Percentiles rank a stretch among this genome's conserved stretches.
These are phyloP conservation scores for Suncus etruscus DNA, from an alignment of 2,113 vertebrate genomes.

Conservation along the genomic window DNA sequence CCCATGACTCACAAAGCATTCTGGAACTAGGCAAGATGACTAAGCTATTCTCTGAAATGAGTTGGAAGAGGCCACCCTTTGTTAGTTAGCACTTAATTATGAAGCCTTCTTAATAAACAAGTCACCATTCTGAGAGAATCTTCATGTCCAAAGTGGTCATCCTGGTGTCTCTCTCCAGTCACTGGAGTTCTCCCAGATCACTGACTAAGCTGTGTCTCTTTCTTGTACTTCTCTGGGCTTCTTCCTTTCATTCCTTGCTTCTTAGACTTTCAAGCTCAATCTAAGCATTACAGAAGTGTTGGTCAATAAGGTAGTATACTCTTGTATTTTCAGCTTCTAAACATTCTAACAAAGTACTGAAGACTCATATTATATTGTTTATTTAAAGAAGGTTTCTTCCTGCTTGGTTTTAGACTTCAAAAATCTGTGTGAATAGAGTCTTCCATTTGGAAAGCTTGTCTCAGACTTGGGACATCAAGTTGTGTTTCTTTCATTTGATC, in stretches of 20 bases:
- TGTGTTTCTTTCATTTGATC: neutral
- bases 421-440: neutral
- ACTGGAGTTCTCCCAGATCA: neutral
- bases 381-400: neutral
- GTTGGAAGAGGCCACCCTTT: neutral
- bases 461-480: neutral
- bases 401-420: constrained; percentile 20
- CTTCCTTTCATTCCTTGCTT: constrained; percentile 1
- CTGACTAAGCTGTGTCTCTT: neutral
- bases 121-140: neutral
- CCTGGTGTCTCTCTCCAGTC: accelerated
- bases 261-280: neutral
- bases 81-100: neutral
- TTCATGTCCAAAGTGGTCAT: neutral
- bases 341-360: neutral
- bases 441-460: neutral
- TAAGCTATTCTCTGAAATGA: neutral
- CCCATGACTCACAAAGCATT: constrained; percentile 41
- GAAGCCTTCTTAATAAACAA: neutral
- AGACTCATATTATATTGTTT: neutral
- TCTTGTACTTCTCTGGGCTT: neutral
- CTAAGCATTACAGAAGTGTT: neutral
- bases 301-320: neutral
- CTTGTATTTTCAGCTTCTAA: constrained; percentile 27
- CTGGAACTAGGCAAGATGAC: neutral